Conservation (phyloP, 2,113 vertebrate genomes). For the Sebastes schlegelii region DNA sequence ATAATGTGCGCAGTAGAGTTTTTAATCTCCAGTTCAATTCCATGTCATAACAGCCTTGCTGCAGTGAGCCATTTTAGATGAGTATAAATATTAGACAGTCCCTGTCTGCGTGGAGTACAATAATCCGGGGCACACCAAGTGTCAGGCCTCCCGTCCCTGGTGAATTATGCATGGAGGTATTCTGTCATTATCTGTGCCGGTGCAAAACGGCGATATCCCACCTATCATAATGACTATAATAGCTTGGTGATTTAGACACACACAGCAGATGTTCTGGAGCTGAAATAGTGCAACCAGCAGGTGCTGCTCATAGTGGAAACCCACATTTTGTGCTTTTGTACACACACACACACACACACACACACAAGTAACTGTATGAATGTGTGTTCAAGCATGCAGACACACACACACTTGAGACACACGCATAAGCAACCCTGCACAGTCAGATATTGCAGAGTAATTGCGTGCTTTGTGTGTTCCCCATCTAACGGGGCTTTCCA, state of each 20-base stretch:
- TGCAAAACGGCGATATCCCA: slow-evolving; percentile 67
- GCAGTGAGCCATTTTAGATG: slow-evolving; percentile 52
- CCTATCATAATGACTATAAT: slow-evolving; percentile 76
- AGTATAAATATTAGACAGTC: slow-evolving; percentile 54
- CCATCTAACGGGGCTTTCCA: background rate
- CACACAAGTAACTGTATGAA: background rate
- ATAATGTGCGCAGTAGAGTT: slow-evolving; percentile 26
- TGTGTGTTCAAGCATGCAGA: background rate
- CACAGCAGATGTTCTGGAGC: slow-evolving; percentile 64
- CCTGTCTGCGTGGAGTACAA: slow-evolving; percentile 48
- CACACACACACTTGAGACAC: background rate
- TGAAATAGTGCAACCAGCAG: slow-evolving; percentile 54
- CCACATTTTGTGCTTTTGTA: slow-evolving; percentile 5
- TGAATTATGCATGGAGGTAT: slow-evolving; percentile 76
- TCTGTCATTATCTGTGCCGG: slow-evolving; percentile 69
- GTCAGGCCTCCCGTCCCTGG: slow-evolving; percentile 67
- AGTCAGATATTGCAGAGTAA: background rate
- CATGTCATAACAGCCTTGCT: slow-evolving; percentile 44
- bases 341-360: background rate
- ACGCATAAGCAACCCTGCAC: background rate
- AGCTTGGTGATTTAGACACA: slow-evolving; percentile 67
- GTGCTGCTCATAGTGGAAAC: slow-evolving; percentile 27
- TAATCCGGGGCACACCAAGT: slow-evolving; percentile 59
- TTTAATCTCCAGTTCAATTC: slow-evolving; percentile 56
- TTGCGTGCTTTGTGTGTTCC: background rate